Conservation (phyloP, 2,888 invertebrate genomes). For the Aelia acuminata region DNA sequence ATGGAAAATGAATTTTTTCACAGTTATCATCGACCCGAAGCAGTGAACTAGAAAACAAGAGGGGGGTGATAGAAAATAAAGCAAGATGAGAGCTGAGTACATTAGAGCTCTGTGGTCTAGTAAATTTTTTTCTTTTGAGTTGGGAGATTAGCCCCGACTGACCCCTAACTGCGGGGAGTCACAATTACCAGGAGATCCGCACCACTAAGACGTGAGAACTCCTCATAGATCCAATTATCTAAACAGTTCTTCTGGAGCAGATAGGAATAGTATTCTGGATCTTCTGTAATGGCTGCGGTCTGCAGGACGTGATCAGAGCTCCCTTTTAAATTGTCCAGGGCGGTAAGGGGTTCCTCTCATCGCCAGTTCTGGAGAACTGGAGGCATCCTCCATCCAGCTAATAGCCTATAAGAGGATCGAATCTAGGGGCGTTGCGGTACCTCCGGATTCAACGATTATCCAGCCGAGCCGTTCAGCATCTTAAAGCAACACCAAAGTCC, state of each 20-base stretch:
- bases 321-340: constrained; percentile 44
- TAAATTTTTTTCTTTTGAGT: constrained; percentile 31
- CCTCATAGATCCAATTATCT: constrained; percentile 47
- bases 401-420: not conserved
- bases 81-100: not conserved
- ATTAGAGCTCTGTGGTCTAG: constrained; percentile 37
- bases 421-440: too few species aligned
- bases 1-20: constrained; percentile 47
- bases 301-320: constrained; percentile 47
- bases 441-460: not conserved
- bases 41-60: constrained; percentile 47
- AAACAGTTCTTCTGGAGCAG: constrained; percentile 45
- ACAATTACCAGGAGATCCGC: constrained; percentile 43
- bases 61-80: not conserved
- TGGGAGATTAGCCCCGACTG: constrained; percentile 40
- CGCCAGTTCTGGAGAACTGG: not conserved
- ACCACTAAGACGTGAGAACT: constrained; percentile 50
- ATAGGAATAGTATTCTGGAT: constrained; percentile 42
- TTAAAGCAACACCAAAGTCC: too few species aligned
- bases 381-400: not conserved
- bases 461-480: too few species aligned
- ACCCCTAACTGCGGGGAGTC: constrained; percentile 31
- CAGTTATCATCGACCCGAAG: constrained; percentile 33
- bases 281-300: constrained; percentile 46
- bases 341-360: constrained; percentile 36